These are phyloP conservation scores for Scaeva pyrastri DNA, from an alignment of 2,888 invertebrate species.

Conservation along the genomic window DNA sequence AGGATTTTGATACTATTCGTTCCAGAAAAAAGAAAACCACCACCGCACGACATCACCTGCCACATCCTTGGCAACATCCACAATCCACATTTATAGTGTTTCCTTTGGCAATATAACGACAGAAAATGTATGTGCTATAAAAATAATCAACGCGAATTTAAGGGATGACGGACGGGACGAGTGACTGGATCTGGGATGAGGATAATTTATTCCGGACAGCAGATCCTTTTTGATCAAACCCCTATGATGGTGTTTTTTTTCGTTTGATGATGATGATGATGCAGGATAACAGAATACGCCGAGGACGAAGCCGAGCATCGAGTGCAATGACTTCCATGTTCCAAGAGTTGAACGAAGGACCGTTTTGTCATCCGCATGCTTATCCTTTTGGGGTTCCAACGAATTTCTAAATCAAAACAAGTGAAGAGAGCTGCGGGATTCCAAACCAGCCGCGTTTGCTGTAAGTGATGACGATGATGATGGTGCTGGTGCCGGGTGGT, in stretches of 20 bases:
- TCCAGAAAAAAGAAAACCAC: conserved; percentile 24
- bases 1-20: background rate
- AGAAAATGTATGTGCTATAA: too few species aligned
- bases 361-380: conserved; percentile 39
- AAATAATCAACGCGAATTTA: conserved; percentile 35
- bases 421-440: too few species aligned
- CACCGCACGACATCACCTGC: conserved; percentile 30
- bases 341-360: background rate
- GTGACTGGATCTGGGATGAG: too few species aligned
- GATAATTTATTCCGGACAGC: conserved; percentile 67
- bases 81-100: too few species aligned
- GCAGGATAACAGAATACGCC: conserved; percentile 7
- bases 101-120: conserved; percentile 25
- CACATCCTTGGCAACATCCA: conserved; percentile 6
- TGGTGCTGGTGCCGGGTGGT: background rate
- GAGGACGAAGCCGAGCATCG: background rate
- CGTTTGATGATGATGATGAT: too few species aligned
- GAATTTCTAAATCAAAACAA: conserved; percentile 62
- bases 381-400: conserved; percentile 41
- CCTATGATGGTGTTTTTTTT: conserved; percentile 46
- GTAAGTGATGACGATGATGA: too few species aligned
- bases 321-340: conserved; percentile 11
- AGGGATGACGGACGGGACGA: conserved; percentile 43
- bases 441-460: too few species aligned
- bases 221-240: conserved; percentile 55